phyloP scores from a whole-genome alignment of 1,140 invertebrate species.

The Drosophila navojoa region DNA sequence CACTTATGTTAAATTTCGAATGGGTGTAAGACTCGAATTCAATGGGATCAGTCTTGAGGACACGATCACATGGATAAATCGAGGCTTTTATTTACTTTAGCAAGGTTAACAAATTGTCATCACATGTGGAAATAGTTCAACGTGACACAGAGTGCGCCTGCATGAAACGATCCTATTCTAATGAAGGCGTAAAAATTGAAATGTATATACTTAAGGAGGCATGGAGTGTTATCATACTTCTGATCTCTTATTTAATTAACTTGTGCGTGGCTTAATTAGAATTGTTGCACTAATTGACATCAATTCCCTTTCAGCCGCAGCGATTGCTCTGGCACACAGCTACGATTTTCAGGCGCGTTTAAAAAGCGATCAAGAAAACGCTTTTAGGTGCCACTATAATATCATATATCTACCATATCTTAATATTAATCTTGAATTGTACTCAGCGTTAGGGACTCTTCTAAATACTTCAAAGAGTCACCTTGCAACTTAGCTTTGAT shows the following conservation, averaged over 20 bases:
- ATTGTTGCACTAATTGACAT: slow-evolving; percentile 10
- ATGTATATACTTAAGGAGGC: too few relatives aligned
- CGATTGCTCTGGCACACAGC: slow-evolving; percentile 63
- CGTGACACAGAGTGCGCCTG: slow-evolving; percentile 78
- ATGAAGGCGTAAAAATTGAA: too few relatives aligned
- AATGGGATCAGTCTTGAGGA: slow-evolving; percentile 42
- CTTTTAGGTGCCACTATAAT: slow-evolving; percentile 41
- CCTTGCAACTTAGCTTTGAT: slow-evolving; percentile 54
- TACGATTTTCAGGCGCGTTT: slow-evolving; percentile 74
- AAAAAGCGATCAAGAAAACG: slow-evolving; percentile 43
- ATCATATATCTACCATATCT: not conserved
- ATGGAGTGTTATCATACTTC: not conserved
- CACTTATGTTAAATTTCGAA: slow-evolving; percentile 3
- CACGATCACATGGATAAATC: slow-evolving; percentile 58
- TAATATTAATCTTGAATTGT: slow-evolving; percentile 11
- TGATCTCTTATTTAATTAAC: slow-evolving; percentile 1
- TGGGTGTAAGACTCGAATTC: slow-evolving; percentile 52
- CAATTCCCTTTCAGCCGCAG: slow-evolving; percentile 54
- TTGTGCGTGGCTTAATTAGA: slow-evolving; percentile 54
- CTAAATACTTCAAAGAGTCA: slow-evolving; percentile 21
- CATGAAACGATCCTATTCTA: not conserved
- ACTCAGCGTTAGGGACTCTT: slow-evolving; percentile 34
- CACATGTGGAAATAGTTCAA: slow-evolving; percentile 46
- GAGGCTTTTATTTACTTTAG: slow-evolving; percentile 40
- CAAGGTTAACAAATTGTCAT: slow-evolving; percentile 69